Evolutionary conservation across 2,113 vertebrate genomes (phyloP), one percentile per base, ranked within the genome.

Genomic region (Cariama cristata): DNA sequence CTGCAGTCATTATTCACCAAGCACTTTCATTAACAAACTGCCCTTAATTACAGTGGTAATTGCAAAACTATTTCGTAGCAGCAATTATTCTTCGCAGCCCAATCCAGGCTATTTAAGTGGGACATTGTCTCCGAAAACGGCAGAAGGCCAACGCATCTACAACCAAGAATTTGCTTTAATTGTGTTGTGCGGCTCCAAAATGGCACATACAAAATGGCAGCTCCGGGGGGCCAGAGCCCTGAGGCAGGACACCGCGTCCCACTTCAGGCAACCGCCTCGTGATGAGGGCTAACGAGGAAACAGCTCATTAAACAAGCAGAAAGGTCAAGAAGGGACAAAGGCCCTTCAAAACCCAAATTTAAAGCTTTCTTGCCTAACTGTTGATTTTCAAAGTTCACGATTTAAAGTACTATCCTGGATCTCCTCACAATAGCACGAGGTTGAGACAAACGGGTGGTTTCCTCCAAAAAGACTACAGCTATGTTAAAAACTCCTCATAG

Each of bases 31-130:
- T 98, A 98, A 98, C 98, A 98, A 98, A 98, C 98, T 97, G 98
- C 98, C 98, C 98, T 98, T 98, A 98, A 98, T 98, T 98, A 98
- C 98, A 97, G 98, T 63, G 7, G 71, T 98, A 98, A 98, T 98
- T 98, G 98, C 98, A 79, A 93, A 98, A 98, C 98, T 98, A 98
- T 98, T 98, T 97, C 98, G 97, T 93, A 94, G 97, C 97, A 32
- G 98, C 98, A 98, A 98, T 98, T 98, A 98, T 62, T 98, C 98
- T 98, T 89, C 97, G 59, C 96, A 63, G 97, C 97, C 93, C 97
- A 67, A 98, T 97, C 97, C 97, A 94, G 97, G 96, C 96, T 98
- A 83, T 94, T 96, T 96, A 97, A 97, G 96, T 62, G 94, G 97
- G 98, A 94, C 95, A 82, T 42, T 96, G 97, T 96, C 98, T 97